A percentile compares a stretch with the other conserved stretches of the same genome.
phyloP scores from a whole-genome alignment of 2,797 vertebrate species.

The Emys orbicularis region DNA sequence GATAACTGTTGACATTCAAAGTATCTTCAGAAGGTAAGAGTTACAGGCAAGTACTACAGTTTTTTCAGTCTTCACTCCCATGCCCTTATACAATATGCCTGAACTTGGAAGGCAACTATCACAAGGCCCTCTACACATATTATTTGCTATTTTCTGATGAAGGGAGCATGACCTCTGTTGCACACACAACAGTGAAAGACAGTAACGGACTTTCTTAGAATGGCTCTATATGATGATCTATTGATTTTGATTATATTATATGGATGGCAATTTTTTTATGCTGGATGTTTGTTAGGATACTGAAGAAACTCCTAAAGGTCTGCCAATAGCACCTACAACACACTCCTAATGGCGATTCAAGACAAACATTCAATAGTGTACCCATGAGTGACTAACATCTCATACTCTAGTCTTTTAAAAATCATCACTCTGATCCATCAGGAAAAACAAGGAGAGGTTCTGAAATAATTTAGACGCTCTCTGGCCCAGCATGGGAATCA shows the following conservation, averaged over 20 bases:
- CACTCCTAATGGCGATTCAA: background rate
- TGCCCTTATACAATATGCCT: background rate
- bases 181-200: too few species aligned
- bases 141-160: background rate
- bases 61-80: background rate
- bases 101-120: background rate
- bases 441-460: background rate
- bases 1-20: background rate
- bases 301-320: background rate
- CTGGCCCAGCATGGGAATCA: background rate
- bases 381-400: background rate
- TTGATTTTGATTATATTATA: background rate
- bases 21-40: background rate
- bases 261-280: background rate
- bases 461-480: background rate
- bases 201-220: background rate
- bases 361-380: background rate
- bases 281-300: background rate
- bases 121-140: background rate
- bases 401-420: background rate
- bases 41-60: background rate
- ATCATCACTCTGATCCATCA: background rate
- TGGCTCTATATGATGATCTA: background rate
- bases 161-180: background rate
- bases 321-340: background rate